A percentile compares a stretch with the other conserved stretches of the same genome.
Conservation (phyloP, 2,888 invertebrate genomes). For the Octonoba sinensis region DNA sequence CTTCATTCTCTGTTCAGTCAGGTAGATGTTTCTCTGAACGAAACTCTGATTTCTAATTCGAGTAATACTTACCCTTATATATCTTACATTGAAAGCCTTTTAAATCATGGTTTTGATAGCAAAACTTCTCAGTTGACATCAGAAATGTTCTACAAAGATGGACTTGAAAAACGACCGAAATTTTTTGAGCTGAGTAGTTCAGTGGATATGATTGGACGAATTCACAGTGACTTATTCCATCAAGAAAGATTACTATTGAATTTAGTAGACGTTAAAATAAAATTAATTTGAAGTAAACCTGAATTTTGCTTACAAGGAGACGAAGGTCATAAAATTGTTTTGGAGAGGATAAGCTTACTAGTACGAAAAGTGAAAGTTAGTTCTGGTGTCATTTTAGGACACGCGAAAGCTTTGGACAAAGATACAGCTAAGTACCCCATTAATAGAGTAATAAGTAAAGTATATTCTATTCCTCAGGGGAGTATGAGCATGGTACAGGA, state of each 20-base stretch:
- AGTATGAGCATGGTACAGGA: constrained; percentile 68
- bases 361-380: constrained; percentile 65
- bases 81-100: no score
- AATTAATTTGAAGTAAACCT: constrained; percentile 40
- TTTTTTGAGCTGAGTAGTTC: constrained; percentile 25
- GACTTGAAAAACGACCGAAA: constrained; percentile 8
- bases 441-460: constrained; percentile 21
- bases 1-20: constrained; percentile 29
- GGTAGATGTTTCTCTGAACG: constrained; percentile 34
- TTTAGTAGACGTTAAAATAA: constrained; percentile 33
- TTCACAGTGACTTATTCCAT: constrained; percentile 47
- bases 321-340: constrained; percentile 57
- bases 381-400: constrained; percentile 66
- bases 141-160: constrained; percentile 23
- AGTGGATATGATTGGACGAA: constrained; percentile 40
- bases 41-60: constrained; percentile 14
- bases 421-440: constrained; percentile 31
- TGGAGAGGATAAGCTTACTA: constrained; percentile 65
- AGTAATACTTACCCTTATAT: constrained; percentile 35
- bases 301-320: constrained; percentile 44
- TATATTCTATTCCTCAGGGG: constrained; percentile 18
- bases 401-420: constrained; percentile 14
- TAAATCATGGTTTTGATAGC: no score
- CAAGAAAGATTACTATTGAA: constrained; percentile 40
- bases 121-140: constrained; percentile 30